These are phyloP conservation scores for Saxicola maurus DNA, from an alignment of 2,797 vertebrate genomes.

Conservation along the genomic window DNA sequence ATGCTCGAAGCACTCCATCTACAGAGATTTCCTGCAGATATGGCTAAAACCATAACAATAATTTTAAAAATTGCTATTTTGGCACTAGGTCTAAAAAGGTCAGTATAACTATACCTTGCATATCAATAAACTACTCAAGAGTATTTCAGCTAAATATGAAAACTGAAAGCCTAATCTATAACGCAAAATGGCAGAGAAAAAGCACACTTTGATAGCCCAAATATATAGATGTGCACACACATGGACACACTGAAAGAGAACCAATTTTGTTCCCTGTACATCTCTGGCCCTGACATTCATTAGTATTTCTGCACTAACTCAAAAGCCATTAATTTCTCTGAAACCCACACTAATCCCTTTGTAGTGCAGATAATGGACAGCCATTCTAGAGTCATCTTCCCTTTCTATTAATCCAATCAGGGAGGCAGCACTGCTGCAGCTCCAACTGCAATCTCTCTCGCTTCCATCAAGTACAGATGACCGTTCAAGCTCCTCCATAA, in stretches of 20 bases:
- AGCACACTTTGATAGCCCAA: neutral
- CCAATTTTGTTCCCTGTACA: slow-evolving; percentile 50
- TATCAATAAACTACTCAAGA: neutral
- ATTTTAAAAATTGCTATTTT: neutral
- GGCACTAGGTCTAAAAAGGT: neutral
- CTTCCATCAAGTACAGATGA: slow-evolving; percentile 69
- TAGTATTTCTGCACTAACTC: slow-evolving; percentile 71
- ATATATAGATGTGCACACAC: neutral
- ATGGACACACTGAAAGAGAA: slow-evolving; percentile 4
- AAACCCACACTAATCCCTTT: slow-evolving; percentile 85
- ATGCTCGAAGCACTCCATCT: neutral
- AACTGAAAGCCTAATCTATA: slow-evolving; percentile 15
- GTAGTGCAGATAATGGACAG: slow-evolving; percentile 86
- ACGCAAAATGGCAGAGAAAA: slow-evolving; percentile 41
- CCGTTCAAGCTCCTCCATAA: slow-evolving; percentile 57
- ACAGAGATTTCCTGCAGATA: neutral
- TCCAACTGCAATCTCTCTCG: slow-evolving; percentile 70
- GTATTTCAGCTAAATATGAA: slow-evolving; percentile 22
- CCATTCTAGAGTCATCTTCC: slow-evolving; percentile 77
- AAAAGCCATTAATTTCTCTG: slow-evolving; percentile 77
- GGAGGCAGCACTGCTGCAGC: slow-evolving; percentile 64
- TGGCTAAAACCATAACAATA: neutral
- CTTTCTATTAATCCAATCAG: slow-evolving; percentile 82
- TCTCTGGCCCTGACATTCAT: slow-evolving; percentile 67
- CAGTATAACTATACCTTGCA: neutral